Percentiles rank a stretch among this genome's conserved stretches.
Conservation (phyloP, 2,113 vertebrate genomes). For the Taxidea taxus region DNA sequence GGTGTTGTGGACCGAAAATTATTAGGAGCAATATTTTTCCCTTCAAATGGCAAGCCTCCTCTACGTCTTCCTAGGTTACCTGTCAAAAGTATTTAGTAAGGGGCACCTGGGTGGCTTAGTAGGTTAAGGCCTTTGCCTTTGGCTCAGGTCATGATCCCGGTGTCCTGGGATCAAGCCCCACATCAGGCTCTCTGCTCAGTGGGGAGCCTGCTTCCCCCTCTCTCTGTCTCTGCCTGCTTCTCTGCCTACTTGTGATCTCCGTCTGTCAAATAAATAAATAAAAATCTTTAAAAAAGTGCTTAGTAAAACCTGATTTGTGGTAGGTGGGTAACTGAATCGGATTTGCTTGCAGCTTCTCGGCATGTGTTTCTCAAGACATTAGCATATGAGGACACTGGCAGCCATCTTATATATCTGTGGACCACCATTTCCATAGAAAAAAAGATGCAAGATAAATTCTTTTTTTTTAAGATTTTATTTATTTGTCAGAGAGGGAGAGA, state of each 20-base stretch:
- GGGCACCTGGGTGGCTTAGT: too few species aligned
- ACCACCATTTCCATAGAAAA: neutral
- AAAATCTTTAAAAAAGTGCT: too few species aligned
- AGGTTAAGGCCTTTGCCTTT: too few species aligned
- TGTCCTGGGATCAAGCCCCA: too few species aligned
- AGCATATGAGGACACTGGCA: neutral
- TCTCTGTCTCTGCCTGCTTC: too few species aligned
- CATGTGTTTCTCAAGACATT: neutral
- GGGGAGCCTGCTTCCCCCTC: too few species aligned
- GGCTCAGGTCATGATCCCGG: too few species aligned
- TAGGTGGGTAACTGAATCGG: neutral
- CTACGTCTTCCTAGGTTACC: neutral
- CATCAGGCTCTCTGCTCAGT: too few species aligned
- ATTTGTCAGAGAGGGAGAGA: too few species aligned
- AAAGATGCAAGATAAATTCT: neutral
- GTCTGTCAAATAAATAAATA: too few species aligned
- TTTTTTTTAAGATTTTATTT: too few species aligned
- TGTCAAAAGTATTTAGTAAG: neutral
- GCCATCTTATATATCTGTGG: neutral
- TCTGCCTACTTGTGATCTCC: too few species aligned
- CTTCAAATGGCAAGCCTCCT: neutral
- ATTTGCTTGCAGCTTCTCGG: neutral
- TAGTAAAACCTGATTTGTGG: neutral
- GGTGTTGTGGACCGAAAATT: slow-evolving; percentile 10
- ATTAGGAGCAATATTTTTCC: neutral